phyloP scores from a whole-genome alignment of 1,140 invertebrate species.

The Bombus turneri region DNA sequence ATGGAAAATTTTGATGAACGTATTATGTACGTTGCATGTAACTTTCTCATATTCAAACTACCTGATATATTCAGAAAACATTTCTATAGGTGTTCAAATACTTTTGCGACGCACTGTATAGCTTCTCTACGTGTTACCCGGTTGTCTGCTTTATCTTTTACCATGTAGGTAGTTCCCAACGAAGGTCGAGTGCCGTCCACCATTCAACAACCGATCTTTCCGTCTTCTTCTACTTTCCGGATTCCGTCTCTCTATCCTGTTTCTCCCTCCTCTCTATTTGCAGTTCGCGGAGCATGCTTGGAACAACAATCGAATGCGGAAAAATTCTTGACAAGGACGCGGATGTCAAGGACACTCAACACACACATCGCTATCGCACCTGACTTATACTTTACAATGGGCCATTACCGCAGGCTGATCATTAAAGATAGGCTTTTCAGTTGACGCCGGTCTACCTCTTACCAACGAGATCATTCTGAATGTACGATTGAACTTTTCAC shows the following conservation, averaged over 20 bases:
- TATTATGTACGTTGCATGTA: too few species aligned
- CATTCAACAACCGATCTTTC: constrained; percentile 10
- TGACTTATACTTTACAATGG: constrained; percentile 54
- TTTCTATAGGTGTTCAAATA: not conserved
- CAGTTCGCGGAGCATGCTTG: constrained; percentile 54
- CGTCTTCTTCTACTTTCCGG: not conserved
- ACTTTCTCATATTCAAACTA: not conserved
- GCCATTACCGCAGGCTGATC: not conserved
- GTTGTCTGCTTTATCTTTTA: not conserved
- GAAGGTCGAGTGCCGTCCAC: constrained; percentile 17
- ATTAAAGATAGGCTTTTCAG: not conserved
- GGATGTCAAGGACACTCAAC: constrained; percentile 71
- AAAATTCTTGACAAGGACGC: constrained; percentile 77
- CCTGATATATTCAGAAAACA: not conserved
- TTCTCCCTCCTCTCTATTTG: constrained; percentile 43
- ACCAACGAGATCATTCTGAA: not conserved
- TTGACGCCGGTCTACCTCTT: too few species aligned
- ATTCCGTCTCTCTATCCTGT: not conserved
- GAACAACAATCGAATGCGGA: constrained; percentile 72
- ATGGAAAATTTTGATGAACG: too few species aligned
- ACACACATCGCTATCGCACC: constrained; percentile 56
- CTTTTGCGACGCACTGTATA: not conserved
- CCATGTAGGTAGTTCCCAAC: not conserved
- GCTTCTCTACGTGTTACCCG: not conserved
- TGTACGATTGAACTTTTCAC: not conserved